These are phyloP conservation scores for Coremacera marginata DNA, from an alignment of 2,888 invertebrate species.

Conservation along the genomic window DNA sequence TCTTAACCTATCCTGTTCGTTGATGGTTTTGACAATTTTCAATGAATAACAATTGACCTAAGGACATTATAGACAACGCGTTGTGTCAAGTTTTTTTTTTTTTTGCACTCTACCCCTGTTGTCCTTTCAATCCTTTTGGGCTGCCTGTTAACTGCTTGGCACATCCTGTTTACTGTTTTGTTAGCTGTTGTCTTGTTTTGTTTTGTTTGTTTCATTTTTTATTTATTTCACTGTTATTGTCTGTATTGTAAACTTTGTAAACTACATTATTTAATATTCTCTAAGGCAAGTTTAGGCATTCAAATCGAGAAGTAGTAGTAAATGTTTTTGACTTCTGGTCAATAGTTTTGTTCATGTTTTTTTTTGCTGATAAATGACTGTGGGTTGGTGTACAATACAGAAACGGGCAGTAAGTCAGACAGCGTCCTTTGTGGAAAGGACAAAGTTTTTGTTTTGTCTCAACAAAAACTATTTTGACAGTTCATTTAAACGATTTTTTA, in stretches of 20 bases:
- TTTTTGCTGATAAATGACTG: background rate
- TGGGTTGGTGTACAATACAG: background rate
- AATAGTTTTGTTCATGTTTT: constrained; percentile 4
- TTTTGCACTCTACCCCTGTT: background rate
- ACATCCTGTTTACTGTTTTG: constrained; percentile 15
- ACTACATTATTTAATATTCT: constrained; percentile 34
- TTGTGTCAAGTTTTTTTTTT: constrained; percentile 19
- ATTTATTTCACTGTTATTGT: background rate
- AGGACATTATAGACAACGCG: constrained; percentile 21
- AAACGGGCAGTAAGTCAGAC: background rate
- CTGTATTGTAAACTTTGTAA: constrained; percentile 14
- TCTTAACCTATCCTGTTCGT: background rate
- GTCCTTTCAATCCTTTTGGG: constrained; percentile 1
- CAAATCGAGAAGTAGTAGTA: constrained; percentile 2
- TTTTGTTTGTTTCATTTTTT: background rate
- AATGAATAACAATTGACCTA: constrained; percentile 37
- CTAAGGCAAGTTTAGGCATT: constrained; percentile 19
- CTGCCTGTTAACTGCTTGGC: constrained; percentile 10
- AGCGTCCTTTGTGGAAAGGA: background rate
- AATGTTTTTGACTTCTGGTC: constrained; percentile 32
- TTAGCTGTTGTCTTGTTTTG: background rate
- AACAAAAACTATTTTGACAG: background rate
- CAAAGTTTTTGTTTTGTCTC: background rate
- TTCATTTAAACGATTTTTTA: background rate
- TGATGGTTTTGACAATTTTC: constrained; percentile 35